These are phyloP conservation scores for Manacus vitellinus DNA, from an alignment of 2,113 vertebrate genomes.

Conservation along the genomic window DNA sequence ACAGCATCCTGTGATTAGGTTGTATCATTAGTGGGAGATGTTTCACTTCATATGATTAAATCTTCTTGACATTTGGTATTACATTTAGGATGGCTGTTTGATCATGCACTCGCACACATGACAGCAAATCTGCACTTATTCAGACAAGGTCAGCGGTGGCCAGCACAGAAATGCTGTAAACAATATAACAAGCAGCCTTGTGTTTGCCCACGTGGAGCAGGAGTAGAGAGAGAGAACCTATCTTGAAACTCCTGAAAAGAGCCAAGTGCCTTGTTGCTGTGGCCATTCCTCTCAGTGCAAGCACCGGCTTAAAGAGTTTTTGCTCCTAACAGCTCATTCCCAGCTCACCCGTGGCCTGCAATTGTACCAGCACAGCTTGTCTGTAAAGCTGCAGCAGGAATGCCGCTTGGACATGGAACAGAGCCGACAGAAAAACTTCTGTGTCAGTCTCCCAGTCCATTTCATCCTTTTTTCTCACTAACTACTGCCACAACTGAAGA, in stretches of 20 bases:
- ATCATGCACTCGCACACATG: not conserved
- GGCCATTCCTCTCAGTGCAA: not conserved
- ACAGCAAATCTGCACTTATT: not conserved
- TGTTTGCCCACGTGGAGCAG: not conserved
- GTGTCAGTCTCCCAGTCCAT: not conserved
- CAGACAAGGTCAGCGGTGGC: not conserved
- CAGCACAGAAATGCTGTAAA: not conserved
- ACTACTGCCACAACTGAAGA: not conserved
- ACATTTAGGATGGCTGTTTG: not conserved
- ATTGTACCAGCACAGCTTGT: not conserved
- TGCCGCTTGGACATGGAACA: not conserved
- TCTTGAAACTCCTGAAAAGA: not conserved
- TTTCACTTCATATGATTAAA: not conserved
- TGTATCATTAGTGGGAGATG: not conserved
- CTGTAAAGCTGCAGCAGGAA: not conserved
- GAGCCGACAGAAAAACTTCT: not conserved
- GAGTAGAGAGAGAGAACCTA: not conserved
- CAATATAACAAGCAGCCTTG: not conserved
- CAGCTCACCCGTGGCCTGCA: not conserved
- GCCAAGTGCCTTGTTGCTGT: not conserved
- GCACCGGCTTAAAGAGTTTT: not conserved
- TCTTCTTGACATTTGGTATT: not conserved
- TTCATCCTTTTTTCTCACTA: not conserved
- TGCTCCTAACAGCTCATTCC: not conserved
- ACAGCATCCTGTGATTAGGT: not conserved